Base-by-base conservation (phyloP, 2,797 vertebrate genomes). In the Perdix hodgsoniae region DNA sequence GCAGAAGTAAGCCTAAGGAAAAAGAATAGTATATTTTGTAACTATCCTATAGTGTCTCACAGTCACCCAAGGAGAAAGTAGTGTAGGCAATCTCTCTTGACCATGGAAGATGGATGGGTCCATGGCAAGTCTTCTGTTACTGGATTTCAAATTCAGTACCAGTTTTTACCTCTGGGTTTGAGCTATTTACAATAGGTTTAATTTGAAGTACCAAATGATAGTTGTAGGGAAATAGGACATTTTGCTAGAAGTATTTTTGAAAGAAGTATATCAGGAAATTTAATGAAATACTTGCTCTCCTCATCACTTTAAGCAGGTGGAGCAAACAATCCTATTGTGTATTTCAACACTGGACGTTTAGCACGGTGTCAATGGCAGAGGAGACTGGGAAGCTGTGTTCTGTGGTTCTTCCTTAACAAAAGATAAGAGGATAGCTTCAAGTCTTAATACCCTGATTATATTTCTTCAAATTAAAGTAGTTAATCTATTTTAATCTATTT, bases 111-210 rank as follows among this genome's bases (percentile, higher is more conserved):
- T 73, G 44, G 79, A 91, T 75, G 33, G 64, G 83, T 63, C 67
- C 50, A 75, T 96, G 90, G 88, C 91, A 94, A 82, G 91, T 93
- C 60, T 72, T 95, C 79, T 91, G 78, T 66, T 88, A 77, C 91
- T 75, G 92, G 78, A 91, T 94, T 91, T 87, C 61, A 80, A 64
- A 83, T 93, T 92, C 81, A 93, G 7, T 66, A 79, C 89, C 18
- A 64, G 1, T 82, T 93, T 95, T 94, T 95, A 66, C 94, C 77
- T 96, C 76, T 93, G 65, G 92, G 44, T 95, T 94, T 95, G 72
- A 91, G 75, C 60, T 96, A 61, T 83, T 97, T 96, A 91, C 75
- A 91, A 65, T 44, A 69, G 69, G 65, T 92, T 90, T 92, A 94
- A 91, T 22, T 45, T 80, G 87, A 90, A 91, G 79, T 83, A 78